These are phyloP conservation scores for Drosophila nr. medialis DNA, from an alignment of 2,888 invertebrate genomes.

Conservation along the genomic window DNA sequence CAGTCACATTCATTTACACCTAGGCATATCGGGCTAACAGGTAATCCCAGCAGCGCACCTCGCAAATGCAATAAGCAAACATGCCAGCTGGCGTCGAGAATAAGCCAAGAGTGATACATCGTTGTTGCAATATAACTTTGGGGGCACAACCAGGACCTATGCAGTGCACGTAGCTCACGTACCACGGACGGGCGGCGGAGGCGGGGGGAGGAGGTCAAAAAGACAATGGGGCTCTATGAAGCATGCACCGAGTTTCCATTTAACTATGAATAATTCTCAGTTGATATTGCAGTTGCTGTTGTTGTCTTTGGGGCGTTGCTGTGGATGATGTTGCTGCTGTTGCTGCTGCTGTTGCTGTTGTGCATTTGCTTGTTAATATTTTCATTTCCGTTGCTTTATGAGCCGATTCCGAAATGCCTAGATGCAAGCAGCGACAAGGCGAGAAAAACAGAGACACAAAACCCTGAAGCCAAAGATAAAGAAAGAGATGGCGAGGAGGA, in stretches of 20 bases:
- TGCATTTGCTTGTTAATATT: slow-evolving; percentile 82
- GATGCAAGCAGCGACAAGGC: slow-evolving; percentile 36
- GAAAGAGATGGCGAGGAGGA: not conserved
- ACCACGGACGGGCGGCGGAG: not conserved
- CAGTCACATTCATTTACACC: slow-evolving; percentile 24
- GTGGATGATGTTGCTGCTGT: slow-evolving; percentile 8
- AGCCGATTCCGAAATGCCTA: slow-evolving; percentile 74
- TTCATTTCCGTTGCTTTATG: slow-evolving; percentile 82
- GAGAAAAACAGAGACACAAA: slow-evolving; percentile 3
- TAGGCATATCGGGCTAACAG: slow-evolving; percentile 18
- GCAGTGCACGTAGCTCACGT: slow-evolving; percentile 43
- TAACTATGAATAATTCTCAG: slow-evolving; percentile 76
- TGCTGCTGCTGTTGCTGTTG: slow-evolving; percentile 46
- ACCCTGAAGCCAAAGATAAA: not conserved
- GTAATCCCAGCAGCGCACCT: slow-evolving; percentile 48
- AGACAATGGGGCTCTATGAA: slow-evolving; percentile 64
- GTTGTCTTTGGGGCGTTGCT: slow-evolving; percentile 23
- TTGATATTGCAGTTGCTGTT: slow-evolving; percentile 18
- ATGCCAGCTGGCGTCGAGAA: slow-evolving; percentile 46
- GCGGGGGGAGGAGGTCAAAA: slow-evolving; percentile 7
- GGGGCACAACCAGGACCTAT: slow-evolving; percentile 30
- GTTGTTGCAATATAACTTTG: slow-evolving; percentile 36
- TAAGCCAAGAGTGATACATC: slow-evolving; percentile 27
- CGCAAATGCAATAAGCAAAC: slow-evolving; percentile 54
- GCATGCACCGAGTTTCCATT: slow-evolving; percentile 67